These are phyloP conservation scores for Poeciliopsis infans DNA, from an alignment of 2,797 vertebrate species.

Conservation along the genomic window DNA sequence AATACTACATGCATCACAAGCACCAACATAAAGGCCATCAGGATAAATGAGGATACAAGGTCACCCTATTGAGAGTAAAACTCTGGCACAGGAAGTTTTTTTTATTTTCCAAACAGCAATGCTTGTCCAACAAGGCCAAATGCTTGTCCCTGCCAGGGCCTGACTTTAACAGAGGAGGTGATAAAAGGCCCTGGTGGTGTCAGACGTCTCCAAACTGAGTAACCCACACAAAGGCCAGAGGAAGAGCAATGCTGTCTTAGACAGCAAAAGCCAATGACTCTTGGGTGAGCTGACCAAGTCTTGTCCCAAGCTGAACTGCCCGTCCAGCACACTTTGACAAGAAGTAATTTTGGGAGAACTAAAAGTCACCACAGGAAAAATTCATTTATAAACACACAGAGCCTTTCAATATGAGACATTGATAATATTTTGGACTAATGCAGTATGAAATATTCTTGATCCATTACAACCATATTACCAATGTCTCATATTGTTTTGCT, in stretches of 20 bases:
- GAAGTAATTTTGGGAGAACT: background rate
- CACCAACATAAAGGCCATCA: background rate
- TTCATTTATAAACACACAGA: background rate
- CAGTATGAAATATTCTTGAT: background rate
- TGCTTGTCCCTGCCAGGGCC: background rate
- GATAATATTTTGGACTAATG: too few species aligned
- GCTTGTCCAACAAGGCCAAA: slow-evolving; percentile 3
- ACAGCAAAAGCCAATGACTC: background rate
- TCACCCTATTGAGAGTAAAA: background rate
- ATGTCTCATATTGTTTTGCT: background rate
- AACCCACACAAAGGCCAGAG: background rate
- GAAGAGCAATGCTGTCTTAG: background rate
- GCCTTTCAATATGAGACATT: background rate
- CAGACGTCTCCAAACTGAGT: background rate
- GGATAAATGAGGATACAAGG: background rate
- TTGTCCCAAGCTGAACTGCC: background rate
- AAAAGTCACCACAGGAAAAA: background rate
- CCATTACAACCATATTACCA: background rate
- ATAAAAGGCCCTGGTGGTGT: slow-evolving; percentile 3
- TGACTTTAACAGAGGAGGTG: background rate
- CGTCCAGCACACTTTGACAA: background rate
- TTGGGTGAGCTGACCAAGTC: background rate
- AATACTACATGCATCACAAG: background rate
- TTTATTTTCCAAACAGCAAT: background rate
- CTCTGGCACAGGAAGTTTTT: background rate